These are phyloP conservation scores for Platalea minor DNA, from an alignment of 2,797 vertebrate genomes.

Conservation along the genomic window DNA sequence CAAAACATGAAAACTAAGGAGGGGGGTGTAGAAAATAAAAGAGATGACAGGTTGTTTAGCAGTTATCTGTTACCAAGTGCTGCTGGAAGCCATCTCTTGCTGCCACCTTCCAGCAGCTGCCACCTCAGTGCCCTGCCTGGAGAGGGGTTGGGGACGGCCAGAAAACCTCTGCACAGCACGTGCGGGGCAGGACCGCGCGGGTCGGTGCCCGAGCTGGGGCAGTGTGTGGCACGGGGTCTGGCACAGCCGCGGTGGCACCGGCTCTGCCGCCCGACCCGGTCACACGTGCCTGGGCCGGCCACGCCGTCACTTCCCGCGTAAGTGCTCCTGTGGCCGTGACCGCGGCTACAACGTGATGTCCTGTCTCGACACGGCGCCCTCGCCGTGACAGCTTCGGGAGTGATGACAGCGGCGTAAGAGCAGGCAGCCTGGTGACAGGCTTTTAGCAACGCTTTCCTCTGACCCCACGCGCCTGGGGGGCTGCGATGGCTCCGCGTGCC, in stretches of 20 bases:
- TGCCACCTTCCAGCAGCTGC: neutral
- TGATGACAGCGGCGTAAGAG: neutral
- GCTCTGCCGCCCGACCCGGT: accelerated
- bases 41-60: neutral
- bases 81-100: neutral
- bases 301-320: accelerated
- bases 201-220: neutral
- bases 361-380: accelerated
- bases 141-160: neutral
- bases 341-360: accelerated
- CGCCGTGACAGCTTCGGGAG: accelerated
- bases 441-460: neutral
- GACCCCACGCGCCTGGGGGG: accelerated
- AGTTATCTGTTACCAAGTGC: neutral
- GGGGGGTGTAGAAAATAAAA: accelerated
- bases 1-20: accelerated
- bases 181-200: accelerated
- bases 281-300: accelerated
- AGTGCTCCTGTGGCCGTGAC: accelerated
- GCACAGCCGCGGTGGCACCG: accelerated
- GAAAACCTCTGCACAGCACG: neutral
- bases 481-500: accelerated
- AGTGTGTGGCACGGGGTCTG: accelerated
- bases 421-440: neutral
- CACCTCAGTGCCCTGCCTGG: neutral